A percentile compares a stretch with the other conserved stretches of the same genome.
Conservation (phyloP, 1,140 invertebrate species). For the Stenopsyche tienmushanensis region DNA sequence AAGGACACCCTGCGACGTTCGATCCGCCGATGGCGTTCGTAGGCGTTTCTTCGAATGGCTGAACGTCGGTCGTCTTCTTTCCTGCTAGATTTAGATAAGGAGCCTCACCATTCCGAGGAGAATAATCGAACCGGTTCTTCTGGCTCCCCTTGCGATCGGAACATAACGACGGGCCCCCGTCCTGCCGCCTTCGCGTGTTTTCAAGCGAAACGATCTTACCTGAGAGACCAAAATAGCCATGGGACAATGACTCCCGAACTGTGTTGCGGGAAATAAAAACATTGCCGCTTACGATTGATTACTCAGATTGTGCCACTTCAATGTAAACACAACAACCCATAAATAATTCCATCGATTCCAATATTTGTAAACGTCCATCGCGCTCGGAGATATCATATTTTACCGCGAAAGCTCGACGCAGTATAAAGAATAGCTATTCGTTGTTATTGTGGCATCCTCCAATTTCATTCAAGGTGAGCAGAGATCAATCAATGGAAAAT, state of each 20-base stretch:
- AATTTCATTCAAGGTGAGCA: no score
- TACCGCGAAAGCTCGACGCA: background rate
- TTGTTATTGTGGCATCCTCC: no score
- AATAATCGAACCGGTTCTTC: conserved; percentile 22
- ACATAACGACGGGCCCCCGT: background rate
- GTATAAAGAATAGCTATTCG: no score
- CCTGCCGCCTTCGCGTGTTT: conserved; percentile 11
- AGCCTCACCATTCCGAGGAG: background rate
- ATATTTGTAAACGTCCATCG: no score
- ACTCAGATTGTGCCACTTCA: no score
- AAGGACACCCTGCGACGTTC: background rate
- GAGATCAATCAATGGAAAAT: no score
- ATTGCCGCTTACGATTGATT: no score
- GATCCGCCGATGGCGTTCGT: background rate
- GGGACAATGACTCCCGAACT: background rate
- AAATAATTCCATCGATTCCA: no score
- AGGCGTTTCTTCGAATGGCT: background rate
- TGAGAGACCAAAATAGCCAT: conserved; percentile 14
- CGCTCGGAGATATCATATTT: background rate
- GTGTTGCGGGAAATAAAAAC: background rate
- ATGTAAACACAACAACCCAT: background rate
- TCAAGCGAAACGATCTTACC: conserved; percentile 22
- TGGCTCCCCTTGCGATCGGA: conserved; percentile 13
- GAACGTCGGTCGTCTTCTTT: background rate
- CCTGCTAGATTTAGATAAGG: background rate